Base-by-base conservation (phyloP, 2,888 invertebrate genomes). In the Sphecodes monilicornis region DNA sequence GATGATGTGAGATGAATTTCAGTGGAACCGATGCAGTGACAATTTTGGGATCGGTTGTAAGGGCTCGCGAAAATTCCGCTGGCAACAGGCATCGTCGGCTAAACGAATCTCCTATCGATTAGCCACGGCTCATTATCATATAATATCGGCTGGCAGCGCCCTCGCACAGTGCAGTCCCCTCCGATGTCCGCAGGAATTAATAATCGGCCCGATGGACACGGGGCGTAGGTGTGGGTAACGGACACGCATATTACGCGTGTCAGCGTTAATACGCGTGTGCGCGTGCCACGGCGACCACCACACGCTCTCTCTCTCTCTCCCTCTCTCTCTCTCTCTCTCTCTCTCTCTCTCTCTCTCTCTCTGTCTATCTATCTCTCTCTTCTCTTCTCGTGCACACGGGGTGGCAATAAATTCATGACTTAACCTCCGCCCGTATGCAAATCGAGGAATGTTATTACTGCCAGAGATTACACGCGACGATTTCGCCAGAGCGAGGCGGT, bases 391-490 rank as follows among this genome's bases (percentile, higher is more conserved):
- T 26, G 16, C 29, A 43, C 73, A 71, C 78, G 54, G 82, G 85
- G 80, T 87, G 84, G 87, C 90, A 89, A 93, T 93, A 92, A 93
- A 93, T 93, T 93, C 92, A 93, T 93, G 92, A 93, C 92, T 92
- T 87, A 82, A 80, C 84, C 80, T 78, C 86, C 86, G 81, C 84
- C 89, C 90, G 91, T 93, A 94, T 94, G 94, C 92, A 93, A 93
- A 94, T 94, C 88, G 89, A 85, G 84, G 88, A 90, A 92, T 93
- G 92, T 93, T 93, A 92, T 94, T 93, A 93, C 92, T 60, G 80
- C 92, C 87, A 87, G 90, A 93, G 93, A 94, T 94, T 94, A 94
- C 93, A 93, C 90, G 93, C 92, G 91, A 91, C 92, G 91, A 92
- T 93, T 92, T 88, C 86, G 80, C 82, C 87, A 81, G 26, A 26